Evolutionary conservation across 1,140 invertebrate genomes (phyloP).

Genomic region (Trachymyrmex cornetzi): DNA sequence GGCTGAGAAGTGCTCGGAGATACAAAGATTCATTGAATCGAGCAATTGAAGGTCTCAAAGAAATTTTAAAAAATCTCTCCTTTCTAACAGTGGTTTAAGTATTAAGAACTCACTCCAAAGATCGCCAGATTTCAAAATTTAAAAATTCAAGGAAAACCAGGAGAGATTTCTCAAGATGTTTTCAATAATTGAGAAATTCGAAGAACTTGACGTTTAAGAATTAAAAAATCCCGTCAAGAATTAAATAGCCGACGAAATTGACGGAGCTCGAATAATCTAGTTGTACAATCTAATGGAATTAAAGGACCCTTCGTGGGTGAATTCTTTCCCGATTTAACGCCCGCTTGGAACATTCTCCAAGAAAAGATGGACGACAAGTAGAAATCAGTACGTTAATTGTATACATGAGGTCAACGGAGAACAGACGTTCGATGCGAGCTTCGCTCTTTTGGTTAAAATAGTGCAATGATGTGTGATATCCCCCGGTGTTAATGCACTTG

Average conservation of each 20-base stretch:
- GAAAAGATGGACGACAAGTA: slow-evolving; percentile 16
- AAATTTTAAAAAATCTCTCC: not conserved
- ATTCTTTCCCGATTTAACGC: not conserved
- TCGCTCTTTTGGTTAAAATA: slow-evolving; percentile 37
- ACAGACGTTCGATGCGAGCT: slow-evolving; percentile 56
- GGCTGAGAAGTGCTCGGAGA: not conserved
- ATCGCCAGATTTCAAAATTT: not conserved
- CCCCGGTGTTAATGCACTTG: slow-evolving; percentile 31
- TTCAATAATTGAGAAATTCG: not conserved
- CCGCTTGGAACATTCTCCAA: not conserved
- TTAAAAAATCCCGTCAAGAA: not conserved
- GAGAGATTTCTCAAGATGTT: not conserved
- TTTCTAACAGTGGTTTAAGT: not conserved
- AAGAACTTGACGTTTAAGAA: not conserved
- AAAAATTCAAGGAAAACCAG: not conserved
- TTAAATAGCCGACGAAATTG: not conserved
- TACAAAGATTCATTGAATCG: not conserved
- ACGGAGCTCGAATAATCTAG: not conserved
- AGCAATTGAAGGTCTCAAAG: not conserved
- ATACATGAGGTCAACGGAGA: slow-evolving; percentile 34
- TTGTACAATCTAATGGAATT: not conserved
- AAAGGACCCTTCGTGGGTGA: slow-evolving; percentile 42
- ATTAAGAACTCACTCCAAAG: not conserved
- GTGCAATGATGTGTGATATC: slow-evolving; percentile 21
- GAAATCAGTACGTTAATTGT: slow-evolving; percentile 30